Evolutionary conservation across 2,113 vertebrate genomes (phyloP).

Genomic region (Caretta caretta): DNA sequence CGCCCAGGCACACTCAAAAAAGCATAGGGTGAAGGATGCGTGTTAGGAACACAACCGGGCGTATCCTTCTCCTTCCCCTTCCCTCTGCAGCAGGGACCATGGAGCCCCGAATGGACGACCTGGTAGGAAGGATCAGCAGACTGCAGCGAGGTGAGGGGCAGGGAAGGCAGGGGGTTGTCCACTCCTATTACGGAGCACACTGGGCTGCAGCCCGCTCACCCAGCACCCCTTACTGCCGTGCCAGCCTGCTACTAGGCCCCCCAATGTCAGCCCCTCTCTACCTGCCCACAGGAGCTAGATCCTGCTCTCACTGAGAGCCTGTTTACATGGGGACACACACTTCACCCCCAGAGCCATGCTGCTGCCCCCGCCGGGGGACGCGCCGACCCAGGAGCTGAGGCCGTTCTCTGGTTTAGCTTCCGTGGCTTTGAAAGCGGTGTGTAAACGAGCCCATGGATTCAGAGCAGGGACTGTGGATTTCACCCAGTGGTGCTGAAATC

Average conservation of each 20-base stretch:
- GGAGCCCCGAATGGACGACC: not conserved
- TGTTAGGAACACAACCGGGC: not conserved
- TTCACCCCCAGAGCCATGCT: not conserved
- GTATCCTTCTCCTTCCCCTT: not conserved
- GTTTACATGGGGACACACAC: not conserved
- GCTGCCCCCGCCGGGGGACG: not conserved
- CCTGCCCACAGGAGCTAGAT: not conserved
- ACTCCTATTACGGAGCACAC: not conserved
- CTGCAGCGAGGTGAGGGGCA: constrained; percentile 3
- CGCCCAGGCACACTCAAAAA: not conserved
- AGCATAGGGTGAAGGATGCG: not conserved
- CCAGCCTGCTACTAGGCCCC: not conserved
- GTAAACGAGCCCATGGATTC: not conserved
- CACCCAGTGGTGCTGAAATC: not conserved
- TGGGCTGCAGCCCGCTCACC: not conserved
- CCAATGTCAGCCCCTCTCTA: not conserved
- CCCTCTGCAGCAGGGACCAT: not conserved
- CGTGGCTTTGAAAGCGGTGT: not conserved
- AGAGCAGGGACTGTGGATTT: not conserved
- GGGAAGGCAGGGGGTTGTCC: not conserved
- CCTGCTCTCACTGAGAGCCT: not conserved
- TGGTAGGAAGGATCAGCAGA: constrained; percentile 3
- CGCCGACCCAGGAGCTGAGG: not conserved
- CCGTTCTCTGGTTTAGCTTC: not conserved
- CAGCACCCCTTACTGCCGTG: not conserved